Conservation (phyloP, 1,140 invertebrate species). For the Heliothis subflexa region DNA sequence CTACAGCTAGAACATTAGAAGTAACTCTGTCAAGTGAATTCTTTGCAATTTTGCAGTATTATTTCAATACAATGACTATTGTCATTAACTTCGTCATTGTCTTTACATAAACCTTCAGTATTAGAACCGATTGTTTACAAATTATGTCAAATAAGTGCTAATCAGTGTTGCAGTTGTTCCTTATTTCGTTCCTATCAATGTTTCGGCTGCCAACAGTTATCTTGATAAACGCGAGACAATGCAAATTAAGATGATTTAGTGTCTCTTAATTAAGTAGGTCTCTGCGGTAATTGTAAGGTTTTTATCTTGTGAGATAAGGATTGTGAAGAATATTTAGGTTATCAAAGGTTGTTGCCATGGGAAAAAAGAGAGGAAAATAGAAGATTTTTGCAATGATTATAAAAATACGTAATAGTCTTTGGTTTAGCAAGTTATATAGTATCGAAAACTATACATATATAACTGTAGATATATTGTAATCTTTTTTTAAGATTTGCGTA, state of each 20-base stretch:
- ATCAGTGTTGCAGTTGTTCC: too few relatives aligned
- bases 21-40: too few relatives aligned
- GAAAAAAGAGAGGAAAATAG: too few relatives aligned
- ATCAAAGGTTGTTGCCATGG: background rate
- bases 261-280: background rate
- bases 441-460: too few relatives aligned
- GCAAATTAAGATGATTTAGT: constrained; percentile 3
- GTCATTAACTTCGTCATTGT: background rate
- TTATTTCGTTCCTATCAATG: background rate
- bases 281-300: background rate
- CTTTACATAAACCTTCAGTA: background rate
- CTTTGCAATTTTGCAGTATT: background rate
- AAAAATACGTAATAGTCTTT: too few relatives aligned
- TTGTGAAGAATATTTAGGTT: constrained; percentile 5
- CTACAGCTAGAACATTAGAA: too few relatives aligned
- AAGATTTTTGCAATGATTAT: too few relatives aligned
- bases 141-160: too few relatives aligned
- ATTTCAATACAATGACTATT: background rate
- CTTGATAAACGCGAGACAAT: constrained; percentile 25
- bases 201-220: background rate
- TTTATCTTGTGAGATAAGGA: constrained; percentile 5
- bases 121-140: background rate
- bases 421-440: too few relatives aligned
- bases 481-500: too few relatives aligned
- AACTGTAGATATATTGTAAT: too few relatives aligned